Evolutionary conservation across 2,888 invertebrate genomes (phyloP).

Genomic region (Abscondita cerata): DNA sequence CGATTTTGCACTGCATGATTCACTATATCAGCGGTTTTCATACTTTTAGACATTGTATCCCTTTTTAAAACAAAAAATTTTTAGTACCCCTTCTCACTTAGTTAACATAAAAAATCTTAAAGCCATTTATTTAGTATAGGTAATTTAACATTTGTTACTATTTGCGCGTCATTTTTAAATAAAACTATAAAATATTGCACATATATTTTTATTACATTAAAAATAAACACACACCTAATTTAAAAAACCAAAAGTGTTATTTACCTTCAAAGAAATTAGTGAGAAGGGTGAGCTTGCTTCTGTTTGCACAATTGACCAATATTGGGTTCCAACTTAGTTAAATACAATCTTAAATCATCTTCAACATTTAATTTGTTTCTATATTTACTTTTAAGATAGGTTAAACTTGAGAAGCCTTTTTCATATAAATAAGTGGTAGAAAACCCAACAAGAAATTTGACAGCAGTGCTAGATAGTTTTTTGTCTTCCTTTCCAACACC

Average conservation of each 20-base stretch:
- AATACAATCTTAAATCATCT: conserved; percentile 5
- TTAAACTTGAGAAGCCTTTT: not conserved
- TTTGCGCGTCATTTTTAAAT: not conserved
- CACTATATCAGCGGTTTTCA: not conserved
- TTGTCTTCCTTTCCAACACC: too few species aligned
- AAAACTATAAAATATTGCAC: not conserved
- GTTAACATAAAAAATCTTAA: not conserved
- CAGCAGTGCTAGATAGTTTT: not conserved
- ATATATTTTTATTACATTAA: not conserved
- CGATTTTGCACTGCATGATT: too few species aligned
- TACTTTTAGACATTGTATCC: not conserved
- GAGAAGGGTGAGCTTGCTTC: not conserved
- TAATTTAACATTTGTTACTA: not conserved
- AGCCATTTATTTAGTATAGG: not conserved
- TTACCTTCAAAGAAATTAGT: not conserved
- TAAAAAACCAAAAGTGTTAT: not conserved
- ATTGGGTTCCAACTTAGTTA: not conserved
- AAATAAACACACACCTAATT: not conserved
- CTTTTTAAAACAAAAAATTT: not conserved
- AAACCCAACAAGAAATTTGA: not conserved
- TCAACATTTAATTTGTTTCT: conserved; percentile 5
- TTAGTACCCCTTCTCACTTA: not conserved
- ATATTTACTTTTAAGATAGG: not conserved
- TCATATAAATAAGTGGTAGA: not conserved
- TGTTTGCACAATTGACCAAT: not conserved